These are phyloP conservation scores for Drosophila sproati DNA, from an alignment of 1,140 invertebrate genomes.

Conservation along the genomic window DNA sequence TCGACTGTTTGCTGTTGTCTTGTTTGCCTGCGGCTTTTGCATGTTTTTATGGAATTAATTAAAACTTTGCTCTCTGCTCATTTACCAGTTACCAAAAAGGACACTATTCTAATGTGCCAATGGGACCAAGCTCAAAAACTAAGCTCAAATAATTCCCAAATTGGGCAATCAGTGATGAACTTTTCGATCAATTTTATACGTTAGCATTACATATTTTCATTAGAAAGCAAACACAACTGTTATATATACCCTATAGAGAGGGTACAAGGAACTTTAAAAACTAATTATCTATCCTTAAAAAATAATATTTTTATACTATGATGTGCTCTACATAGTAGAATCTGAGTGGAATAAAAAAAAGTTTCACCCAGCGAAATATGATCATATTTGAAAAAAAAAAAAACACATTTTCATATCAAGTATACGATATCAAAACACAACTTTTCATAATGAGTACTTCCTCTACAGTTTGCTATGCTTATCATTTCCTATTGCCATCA, in stretches of 20 bases:
- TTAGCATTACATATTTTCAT: neutral
- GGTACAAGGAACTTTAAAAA: no score
- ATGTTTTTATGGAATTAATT: conserved; percentile 81
- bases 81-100: conserved; percentile 34
- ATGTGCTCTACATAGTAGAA: no score
- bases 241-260: neutral
- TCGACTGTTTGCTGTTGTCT: conserved; percentile 41
- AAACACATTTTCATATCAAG: neutral
- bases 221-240: neutral
- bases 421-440: neutral
- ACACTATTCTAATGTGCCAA: conserved; percentile 33
- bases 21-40: conserved; percentile 75
- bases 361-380: neutral
- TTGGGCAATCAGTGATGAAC: neutral
- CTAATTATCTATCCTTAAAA: no score
- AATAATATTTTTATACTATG: no score
- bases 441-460: conserved; percentile 8
- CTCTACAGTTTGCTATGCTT: neutral
- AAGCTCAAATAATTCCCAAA: conserved; percentile 10
- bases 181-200: neutral
- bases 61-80: conserved; percentile 69
- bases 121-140: conserved; percentile 46
- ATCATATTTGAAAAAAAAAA: neutral
- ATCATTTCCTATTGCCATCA: conserved; percentile 15
- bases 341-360: neutral